Percentiles rank a stretch among this genome's conserved stretches.
These are phyloP conservation scores for Lepidurus arcticus DNA, from an alignment of 1,140 invertebrate genomes.

Conservation along the genomic window DNA sequence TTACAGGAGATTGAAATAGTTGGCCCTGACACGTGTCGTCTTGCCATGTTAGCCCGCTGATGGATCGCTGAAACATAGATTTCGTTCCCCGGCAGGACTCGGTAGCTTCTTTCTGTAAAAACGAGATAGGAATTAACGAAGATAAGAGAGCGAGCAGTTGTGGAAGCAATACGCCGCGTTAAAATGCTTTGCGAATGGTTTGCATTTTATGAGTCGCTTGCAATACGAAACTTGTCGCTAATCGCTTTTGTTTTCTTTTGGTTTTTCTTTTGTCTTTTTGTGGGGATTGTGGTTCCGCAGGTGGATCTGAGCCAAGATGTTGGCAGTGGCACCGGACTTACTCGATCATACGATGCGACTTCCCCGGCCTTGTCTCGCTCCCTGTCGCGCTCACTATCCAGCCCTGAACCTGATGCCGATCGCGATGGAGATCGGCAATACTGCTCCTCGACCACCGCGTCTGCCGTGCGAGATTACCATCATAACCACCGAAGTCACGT, in stretches of 20 bases:
- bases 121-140: background rate
- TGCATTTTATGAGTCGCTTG: background rate
- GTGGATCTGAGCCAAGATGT: constrained; percentile 27
- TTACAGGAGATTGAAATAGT: background rate
- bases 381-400: constrained; percentile 31
- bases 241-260: background rate
- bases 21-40: constrained; percentile 10
- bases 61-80: background rate
- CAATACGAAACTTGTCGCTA: background rate
- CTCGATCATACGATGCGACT: constrained; percentile 23
- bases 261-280: background rate
- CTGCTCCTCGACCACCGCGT: constrained; percentile 65
- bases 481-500: background rate
- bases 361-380: constrained; percentile 32
- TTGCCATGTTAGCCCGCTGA: background rate
- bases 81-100: background rate
- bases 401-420: constrained; percentile 31
- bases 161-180: background rate
- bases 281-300: background rate
- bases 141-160: background rate
- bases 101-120: background rate
- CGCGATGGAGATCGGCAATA: constrained; percentile 57
- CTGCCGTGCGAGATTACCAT: background rate
- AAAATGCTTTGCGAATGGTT: too few relatives aligned
- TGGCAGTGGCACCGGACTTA: background rate